These are phyloP conservation scores for Hydra vulgaris DNA, from an alignment of 30 jellyfish, hydroid and myxozoan species.

Conservation along the genomic window DNA sequence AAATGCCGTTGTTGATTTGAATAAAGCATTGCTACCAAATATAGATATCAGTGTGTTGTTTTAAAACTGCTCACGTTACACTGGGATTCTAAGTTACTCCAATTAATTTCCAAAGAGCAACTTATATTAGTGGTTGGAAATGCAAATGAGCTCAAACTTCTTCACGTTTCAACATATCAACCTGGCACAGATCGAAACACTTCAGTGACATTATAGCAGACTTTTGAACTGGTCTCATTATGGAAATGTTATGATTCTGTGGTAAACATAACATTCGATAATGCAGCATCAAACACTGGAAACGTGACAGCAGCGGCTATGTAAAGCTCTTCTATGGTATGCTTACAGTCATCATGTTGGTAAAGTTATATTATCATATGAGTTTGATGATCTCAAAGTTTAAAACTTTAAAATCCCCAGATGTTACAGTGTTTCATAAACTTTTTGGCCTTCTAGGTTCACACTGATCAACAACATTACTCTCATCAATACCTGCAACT, in stretches of 20 bases:
- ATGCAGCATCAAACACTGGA: background rate
- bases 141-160: background rate
- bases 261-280: no score
- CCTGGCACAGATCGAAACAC: background rate
- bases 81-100: background rate
- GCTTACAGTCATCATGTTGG: no score
- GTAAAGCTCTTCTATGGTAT: no score
- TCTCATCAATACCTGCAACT: no score
- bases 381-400: background rate
- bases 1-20: background rate
- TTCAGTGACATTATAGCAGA: no score
- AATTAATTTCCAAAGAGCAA: background rate
- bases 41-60: background rate
- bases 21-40: background rate
- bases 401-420: background rate
- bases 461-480: background rate
- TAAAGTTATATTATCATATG: background rate
- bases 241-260: no score
- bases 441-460: background rate
- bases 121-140: background rate
- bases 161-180: background rate
- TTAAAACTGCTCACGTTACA: background rate
- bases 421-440: background rate
- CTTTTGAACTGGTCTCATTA: no score
- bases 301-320: background rate